phyloP scores from a whole-genome alignment of 2,113 vertebrate species.

The Bubo scandiacus region DNA sequence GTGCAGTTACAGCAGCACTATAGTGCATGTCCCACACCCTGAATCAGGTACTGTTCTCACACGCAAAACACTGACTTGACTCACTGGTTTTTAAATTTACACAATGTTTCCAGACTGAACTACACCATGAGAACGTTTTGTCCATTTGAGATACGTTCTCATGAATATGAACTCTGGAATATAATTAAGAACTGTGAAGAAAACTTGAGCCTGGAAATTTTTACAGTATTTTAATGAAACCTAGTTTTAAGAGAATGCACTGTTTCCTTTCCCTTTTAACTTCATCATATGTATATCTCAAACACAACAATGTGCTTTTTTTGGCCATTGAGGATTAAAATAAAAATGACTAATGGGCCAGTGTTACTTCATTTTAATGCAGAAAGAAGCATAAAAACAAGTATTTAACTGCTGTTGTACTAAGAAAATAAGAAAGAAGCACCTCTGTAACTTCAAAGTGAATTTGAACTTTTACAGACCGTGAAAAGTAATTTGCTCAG shows the following conservation, averaged over 20 bases:
- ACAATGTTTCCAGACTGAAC: neutral
- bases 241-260: neutral
- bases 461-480: neutral
- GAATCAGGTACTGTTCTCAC: slow-evolving; percentile 77
- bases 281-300: neutral
- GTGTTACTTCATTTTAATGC: neutral
- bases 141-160: neutral
- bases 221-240: neutral
- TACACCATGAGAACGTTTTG: neutral
- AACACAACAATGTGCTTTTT: neutral
- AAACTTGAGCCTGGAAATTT: neutral
- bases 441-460: neutral
- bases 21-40: slow-evolving; percentile 81
- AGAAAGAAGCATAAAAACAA: neutral
- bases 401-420: neutral
- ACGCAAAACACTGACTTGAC: neutral
- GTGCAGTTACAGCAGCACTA: slow-evolving; percentile 87
- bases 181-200: neutral
- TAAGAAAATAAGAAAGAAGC: neutral
- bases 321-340: neutral
- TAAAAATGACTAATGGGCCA: neutral
- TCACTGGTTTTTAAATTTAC: neutral
- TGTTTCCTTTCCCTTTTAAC: neutral
- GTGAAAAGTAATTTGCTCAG: neutral
- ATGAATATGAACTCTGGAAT: neutral